Evolutionary conservation across 2,888 invertebrate genomes (phyloP).

Genomic region (Formica aserva): DNA sequence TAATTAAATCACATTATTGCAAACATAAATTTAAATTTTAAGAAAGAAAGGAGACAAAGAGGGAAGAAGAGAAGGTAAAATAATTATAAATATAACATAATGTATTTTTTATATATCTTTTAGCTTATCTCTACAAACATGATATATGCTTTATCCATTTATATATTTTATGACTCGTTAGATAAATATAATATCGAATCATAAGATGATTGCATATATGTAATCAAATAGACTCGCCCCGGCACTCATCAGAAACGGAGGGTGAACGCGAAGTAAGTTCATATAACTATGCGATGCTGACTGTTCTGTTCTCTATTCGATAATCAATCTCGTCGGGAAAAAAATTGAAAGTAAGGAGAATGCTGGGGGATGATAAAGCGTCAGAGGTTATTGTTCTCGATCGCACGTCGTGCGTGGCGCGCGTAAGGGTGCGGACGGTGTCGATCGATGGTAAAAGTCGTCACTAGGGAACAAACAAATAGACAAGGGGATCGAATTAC

Average conservation of each 20-base stretch:
- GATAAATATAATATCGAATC: constrained; percentile 16
- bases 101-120: not conserved
- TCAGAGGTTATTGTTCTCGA: constrained; percentile 14
- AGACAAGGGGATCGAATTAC: constrained; percentile 64
- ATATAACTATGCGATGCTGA: not conserved
- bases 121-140: not conserved
- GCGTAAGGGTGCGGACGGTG: constrained; percentile 18
- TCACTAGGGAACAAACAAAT: constrained; percentile 45
- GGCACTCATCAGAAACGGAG: constrained; percentile 13
- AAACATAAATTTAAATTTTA: not conserved
- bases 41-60: not conserved
- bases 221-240: constrained; percentile 13
- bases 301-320: not conserved
- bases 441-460: constrained; percentile 60
- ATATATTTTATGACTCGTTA: not conserved
- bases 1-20: not conserved
- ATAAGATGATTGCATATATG: not conserved
- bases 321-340: not conserved
- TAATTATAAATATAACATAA: not conserved
- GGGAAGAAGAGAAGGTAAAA: not conserved
- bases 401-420: not conserved
- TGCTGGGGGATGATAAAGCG: not conserved
- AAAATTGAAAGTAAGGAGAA: not conserved
- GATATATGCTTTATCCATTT: not conserved
- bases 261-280: not conserved